phyloP scores from a whole-genome alignment of 2,113 vertebrate species.

The Xyrauchen texanus region DNA sequence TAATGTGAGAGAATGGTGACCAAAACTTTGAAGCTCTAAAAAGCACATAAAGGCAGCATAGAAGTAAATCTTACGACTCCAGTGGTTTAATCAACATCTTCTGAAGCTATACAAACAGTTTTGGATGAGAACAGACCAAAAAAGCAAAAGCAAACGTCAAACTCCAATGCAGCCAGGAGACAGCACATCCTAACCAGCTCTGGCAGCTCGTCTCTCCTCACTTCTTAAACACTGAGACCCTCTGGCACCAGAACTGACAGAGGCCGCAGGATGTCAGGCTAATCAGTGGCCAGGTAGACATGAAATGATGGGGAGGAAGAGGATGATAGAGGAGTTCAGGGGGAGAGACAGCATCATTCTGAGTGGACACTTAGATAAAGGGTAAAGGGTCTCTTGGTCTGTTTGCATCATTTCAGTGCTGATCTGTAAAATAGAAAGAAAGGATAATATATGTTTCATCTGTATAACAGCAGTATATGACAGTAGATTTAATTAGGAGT shows the following conservation, averaged over 20 bases:
- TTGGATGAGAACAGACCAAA: too few relatives aligned
- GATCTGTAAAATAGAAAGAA: too few relatives aligned
- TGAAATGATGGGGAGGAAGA: conserved; percentile 87
- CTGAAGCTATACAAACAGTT: too few relatives aligned
- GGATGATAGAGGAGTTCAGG: conserved; percentile 84
- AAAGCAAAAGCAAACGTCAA: conserved; percentile 78
- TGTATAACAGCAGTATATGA: too few relatives aligned
- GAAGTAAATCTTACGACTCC: too few relatives aligned
- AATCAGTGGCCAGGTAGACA: conserved; percentile 76
- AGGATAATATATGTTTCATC: too few relatives aligned
- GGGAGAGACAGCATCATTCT: conserved; percentile 75
- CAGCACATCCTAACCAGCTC: conserved; percentile 81
- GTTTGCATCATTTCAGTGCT: conserved; percentile 76
- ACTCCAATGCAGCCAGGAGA: conserved; percentile 82
- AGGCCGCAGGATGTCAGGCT: conserved; percentile 49
- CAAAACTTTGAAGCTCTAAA: too few relatives aligned
- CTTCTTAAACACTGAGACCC: conserved; percentile 64
- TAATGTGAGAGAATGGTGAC: too few relatives aligned
- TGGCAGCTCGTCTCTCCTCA: conserved; percentile 76
- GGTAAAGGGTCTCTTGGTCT: conserved; percentile 77
- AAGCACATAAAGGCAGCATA: too few relatives aligned
- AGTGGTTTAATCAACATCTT: too few relatives aligned
- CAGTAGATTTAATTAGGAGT: too few relatives aligned
- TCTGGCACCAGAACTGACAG: conserved; percentile 60
- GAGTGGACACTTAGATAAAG: conserved; percentile 81